Evolutionary conservation across 2,888 invertebrate species (phyloP), one percentile per base, ranked within the genome.

Genomic region (Parasteatoda lunata): DNA sequence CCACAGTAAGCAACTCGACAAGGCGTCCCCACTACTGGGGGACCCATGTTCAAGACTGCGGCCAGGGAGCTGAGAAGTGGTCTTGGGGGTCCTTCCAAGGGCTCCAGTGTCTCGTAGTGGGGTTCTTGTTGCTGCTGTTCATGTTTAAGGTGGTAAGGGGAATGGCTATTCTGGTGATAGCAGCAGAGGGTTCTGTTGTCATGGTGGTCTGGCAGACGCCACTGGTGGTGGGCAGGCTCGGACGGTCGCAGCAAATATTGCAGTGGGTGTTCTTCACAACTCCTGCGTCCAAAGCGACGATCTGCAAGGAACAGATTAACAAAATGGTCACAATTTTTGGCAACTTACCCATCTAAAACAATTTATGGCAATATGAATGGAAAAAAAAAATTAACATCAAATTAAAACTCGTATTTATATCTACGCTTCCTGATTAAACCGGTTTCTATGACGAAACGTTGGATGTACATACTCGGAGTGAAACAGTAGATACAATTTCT

Each of bases 241-340:
- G 82, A 70, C 70, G 82, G 45, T 79, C 78, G 87, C 79, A 88
- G 71, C 82, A 88, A 78, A 72, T 88, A 88, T 73, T 88, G 87
- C 83, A 88, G 75, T 47, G 87, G 87, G 83, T 88, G 87, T 65
- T 88, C 87, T 88, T 88, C 87, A 88, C 87, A 88, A 69, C 71
- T 88, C 82, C 83, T 83, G 87, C 82, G 71, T 82, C 87, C 87
- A 88, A 80, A 88, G 80, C 73, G 87, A 70, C 83, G 87, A 75
- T 88, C 87, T 88, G 66, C 1, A 82, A 72, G 1, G 13, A 47
- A 30, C 51, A 59, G 66, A 45, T 48, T 30, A 30, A 30, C 30
- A 30, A 30, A 30, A 30, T 30, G 30, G 30, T 30, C 30, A 30
- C 30, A 30, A 30, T 30, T 30, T 30, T 30, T 30, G 30, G 2